Base-by-base conservation (phyloP, 2,888 invertebrate genomes). In the Pristionchus entomophagus region DNA sequence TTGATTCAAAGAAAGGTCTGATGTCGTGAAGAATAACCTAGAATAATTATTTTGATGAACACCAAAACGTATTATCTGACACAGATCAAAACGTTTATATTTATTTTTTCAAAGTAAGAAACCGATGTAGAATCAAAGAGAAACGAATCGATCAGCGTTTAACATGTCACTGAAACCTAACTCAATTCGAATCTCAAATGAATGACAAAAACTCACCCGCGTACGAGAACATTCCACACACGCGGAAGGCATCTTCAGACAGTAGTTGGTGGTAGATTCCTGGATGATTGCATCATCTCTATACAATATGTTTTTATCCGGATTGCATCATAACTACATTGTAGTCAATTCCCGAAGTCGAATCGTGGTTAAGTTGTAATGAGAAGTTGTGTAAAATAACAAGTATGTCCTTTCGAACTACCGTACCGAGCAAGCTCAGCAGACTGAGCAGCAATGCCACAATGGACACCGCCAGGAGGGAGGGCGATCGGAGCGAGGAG, bases 191-290 rank as follows among this genome's bases (percentile, higher is more conserved):
- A n/a, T n/a, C n/a, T n/a, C n/a, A n/a, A n/a, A n/a, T n/a, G n/a
- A n/a, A n/a, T n/a, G n/a, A n/a, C n/a, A n/a, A n/a, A n/a, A 14
- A 22, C 53, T 77, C 38, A 86, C 91, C 91, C 5, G 88, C 86
- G 26, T 92, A 89, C 29, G 88, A 87, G 62, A 90, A 45, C 32
- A 89, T 89, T 1, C 91, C 90, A 65, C 90, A 90, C n/a, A 88
- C 87, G 22, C 91, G 87, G 84, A 90, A 92, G 32, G 87, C 86
- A 78, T 91, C 86, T 14, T 77, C 62, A 1, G 87, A 80, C 10
- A 92, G 89, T 49, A 91, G 88, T 83, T 90, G 88, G 69, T 91
- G 89, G 78, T 92, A 92, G 87, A 91, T 91, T 73, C 91, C 83
- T 84, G 62, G 10, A 29, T 8, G 26, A 32, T 26, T 29, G n/a